Evolutionary conservation across 2,113 vertebrate species (phyloP).

Genomic region (Psilopogon haemacephalus): DNA sequence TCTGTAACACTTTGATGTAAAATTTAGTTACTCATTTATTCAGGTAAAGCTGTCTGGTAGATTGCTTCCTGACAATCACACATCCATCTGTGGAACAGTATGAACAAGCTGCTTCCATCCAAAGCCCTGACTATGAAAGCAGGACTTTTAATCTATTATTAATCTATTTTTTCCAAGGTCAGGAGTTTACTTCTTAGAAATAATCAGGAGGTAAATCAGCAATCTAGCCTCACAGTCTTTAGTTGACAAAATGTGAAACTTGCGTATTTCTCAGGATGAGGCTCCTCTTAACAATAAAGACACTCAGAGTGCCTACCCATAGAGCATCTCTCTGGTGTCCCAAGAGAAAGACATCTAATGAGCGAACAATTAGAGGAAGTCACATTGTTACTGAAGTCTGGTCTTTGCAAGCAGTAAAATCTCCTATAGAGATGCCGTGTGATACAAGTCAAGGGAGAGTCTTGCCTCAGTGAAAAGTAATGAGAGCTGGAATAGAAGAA

Average conservation of each 20-base stretch:
- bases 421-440: neutral
- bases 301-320: neutral
- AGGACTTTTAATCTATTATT: neutral
- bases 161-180: neutral
- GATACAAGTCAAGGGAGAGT: neutral
- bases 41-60: neutral
- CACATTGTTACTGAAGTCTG: neutral
- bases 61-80: neutral
- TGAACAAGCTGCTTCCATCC: neutral
- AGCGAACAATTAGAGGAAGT: constrained; percentile 55
- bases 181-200: neutral
- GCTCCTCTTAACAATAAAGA: neutral
- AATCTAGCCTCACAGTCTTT: neutral
- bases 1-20: neutral
- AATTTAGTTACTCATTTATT: neutral
- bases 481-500: neutral
- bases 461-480: neutral
- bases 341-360: constrained; percentile 11
- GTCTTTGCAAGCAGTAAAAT: neutral
- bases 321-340: neutral
- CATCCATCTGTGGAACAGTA: neutral
- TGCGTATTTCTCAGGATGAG: constrained; percentile 3
- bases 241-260: neutral
- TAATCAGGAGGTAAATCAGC: neutral
- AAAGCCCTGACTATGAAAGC: neutral